These are phyloP conservation scores for Ostrea edulis DNA, from an alignment of 1,140 invertebrate genomes.

Conservation along the genomic window DNA sequence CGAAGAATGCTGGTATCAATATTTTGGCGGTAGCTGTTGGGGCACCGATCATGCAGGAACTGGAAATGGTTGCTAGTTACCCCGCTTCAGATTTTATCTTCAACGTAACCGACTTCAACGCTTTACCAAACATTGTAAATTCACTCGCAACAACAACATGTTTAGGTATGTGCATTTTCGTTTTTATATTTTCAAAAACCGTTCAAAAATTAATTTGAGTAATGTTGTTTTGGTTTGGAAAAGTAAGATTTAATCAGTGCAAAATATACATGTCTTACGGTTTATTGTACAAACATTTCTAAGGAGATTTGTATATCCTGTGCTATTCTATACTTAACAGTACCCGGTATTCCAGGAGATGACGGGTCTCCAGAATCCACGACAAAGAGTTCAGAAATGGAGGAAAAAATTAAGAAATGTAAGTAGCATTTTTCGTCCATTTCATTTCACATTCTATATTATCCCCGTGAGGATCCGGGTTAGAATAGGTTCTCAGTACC, in stretches of 20 bases:
- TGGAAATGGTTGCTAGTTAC: conserved; percentile 60
- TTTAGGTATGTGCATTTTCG: conserved; percentile 47
- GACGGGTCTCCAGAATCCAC: conserved; percentile 7
- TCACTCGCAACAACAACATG: conserved; percentile 58
- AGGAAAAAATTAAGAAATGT: conserved; percentile 33
- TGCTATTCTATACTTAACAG: conserved; percentile 1
- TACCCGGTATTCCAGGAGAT: conserved; percentile 14
- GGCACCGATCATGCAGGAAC: conserved; percentile 55
- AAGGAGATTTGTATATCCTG: background rate
- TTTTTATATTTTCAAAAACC: background rate
- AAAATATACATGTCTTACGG: too few relatives aligned
- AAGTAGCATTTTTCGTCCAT: background rate
- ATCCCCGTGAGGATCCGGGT: too few relatives aligned
- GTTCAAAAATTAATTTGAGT: background rate
- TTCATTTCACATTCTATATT: too few relatives aligned
- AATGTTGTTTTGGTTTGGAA: background rate
- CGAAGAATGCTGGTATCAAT: conserved; percentile 58
- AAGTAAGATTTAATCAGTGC: background rate
- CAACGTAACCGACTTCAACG: conserved; percentile 62
- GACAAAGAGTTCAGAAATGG: conserved; percentile 22
- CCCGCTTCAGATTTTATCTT: conserved; percentile 62
- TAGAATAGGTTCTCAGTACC: too few relatives aligned
- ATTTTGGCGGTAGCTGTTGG: conserved; percentile 68
- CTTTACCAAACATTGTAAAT: conserved; percentile 57
- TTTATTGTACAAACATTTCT: too few relatives aligned